Evolutionary conservation across 2,797 vertebrate species (phyloP).

Genomic region (Zalophus californianus): DNA sequence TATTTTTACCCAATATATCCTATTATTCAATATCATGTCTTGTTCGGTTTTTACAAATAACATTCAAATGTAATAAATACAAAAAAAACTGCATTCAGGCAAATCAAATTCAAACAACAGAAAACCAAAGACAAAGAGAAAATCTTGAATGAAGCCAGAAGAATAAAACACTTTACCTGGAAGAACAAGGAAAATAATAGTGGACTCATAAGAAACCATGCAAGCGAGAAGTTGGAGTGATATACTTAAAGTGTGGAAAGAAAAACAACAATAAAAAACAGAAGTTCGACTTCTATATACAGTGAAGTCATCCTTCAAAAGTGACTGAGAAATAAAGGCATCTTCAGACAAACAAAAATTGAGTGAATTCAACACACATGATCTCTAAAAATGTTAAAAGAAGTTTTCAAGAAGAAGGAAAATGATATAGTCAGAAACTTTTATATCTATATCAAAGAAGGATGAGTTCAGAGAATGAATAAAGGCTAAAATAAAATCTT

Average conservation of each 20-base stretch:
- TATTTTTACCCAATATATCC: not conserved
- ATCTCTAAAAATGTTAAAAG: not conserved
- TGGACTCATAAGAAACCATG: not conserved
- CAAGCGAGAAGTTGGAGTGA: not conserved
- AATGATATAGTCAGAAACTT: not conserved
- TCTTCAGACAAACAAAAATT: not conserved
- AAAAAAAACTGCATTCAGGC: not conserved
- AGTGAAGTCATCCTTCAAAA: not conserved
- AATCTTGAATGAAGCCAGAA: not conserved
- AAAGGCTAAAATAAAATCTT: not conserved
- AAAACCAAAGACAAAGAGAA: conserved; percentile 18
- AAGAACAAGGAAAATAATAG: not conserved
- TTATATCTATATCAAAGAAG: not conserved
- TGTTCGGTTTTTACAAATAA: not conserved
- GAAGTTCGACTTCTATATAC: not conserved
- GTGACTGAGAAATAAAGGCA: not conserved
- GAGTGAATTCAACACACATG: not conserved
- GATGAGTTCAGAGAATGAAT: not conserved
- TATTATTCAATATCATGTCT: not conserved
- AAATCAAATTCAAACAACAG: not conserved
- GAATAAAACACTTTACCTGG: not conserved
- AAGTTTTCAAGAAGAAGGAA: not conserved
- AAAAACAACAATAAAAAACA: not conserved
- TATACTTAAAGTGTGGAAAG: not conserved
- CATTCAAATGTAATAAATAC: not conserved